Evolutionary conservation across 2,113 vertebrate genomes (phyloP), one percentile per base, ranked within the genome.

Genomic region (Noturus placidus): DNA sequence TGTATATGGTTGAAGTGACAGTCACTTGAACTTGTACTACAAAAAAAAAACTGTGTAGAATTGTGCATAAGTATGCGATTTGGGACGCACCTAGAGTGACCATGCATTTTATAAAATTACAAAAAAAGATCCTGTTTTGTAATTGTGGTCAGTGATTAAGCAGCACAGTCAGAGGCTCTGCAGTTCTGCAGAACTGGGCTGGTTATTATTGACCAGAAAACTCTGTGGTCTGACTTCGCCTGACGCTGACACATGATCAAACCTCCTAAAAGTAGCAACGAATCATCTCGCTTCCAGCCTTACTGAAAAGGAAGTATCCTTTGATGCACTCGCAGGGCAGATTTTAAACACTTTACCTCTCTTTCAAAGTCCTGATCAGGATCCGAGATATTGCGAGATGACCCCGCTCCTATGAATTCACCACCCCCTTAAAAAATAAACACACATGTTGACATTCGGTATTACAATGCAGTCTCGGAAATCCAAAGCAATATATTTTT

Each of bases 291-390:
- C 15, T 50, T 35, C 77, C 38, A 57, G 33, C 22, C 13, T 20
- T 33, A 54, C 27, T 52, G 5, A 56, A 86, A 86, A 35, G 25
- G 42, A 83, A 30, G 4, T 7, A 83, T 59, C 5, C 50, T 86
- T 30, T 74, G 20, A 82, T 25, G 46, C n/a, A 74, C 46, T 57
- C 0, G 27, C 33, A n/a, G 50, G 83, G 35, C 4, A 54, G 77
- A 82, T 82, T 20, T 13, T 6, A n/a, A 59, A 70, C 33, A 77
- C 10, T n/a, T 92, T 91, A 98, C 97, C 97, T 99, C 98, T 95
- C 95, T 97, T 85, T 99, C 97, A 67, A 96, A 95, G 89, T 99
- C 97, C 90, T 96, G 97, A 91, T 99, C 98, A 0, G 93, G 96
- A 70, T 99, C 97, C 0, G 95, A 96, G 92, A 96, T 93, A 57